phyloP scores from a whole-genome alignment of 2,888 invertebrate genomes.

The Hirtodrosophila histrioides region DNA sequence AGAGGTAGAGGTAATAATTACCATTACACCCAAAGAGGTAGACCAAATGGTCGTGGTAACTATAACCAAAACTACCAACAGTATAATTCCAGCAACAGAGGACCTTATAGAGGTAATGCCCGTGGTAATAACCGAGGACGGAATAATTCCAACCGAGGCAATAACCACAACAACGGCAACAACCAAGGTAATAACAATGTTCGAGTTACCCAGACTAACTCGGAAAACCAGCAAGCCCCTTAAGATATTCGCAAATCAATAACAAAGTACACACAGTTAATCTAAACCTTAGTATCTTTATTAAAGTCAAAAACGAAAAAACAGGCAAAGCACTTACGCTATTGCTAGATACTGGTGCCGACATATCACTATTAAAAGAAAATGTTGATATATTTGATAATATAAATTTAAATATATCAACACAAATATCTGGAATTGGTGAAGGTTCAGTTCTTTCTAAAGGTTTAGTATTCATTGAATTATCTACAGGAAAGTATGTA shows the following conservation, averaged over 20 bases:
- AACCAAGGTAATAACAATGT: constrained; percentile 10
- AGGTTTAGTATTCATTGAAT: constrained; percentile 14
- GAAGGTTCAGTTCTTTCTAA: constrained; percentile 14
- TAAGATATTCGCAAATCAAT: not conserved
- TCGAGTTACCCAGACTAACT: constrained; percentile 10
- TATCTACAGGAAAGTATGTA: constrained; percentile 3
- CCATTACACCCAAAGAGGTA: not conserved
- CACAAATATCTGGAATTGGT: constrained; percentile 12
- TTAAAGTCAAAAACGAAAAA: constrained; percentile 3
- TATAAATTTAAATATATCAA: not conserved
- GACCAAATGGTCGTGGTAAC: constrained; percentile 16
- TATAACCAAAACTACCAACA: constrained; percentile 3
- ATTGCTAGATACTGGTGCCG: constrained; percentile 8
- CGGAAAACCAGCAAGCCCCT: constrained; percentile 7
- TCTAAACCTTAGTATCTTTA: constrained; percentile 4
- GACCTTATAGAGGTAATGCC: constrained; percentile 4
- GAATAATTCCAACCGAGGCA: constrained; percentile 7
- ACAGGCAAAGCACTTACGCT: constrained; percentile 1
- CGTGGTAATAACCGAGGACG: constrained; percentile 1
- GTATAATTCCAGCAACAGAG: constrained; percentile 3
- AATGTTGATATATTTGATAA: constrained; percentile 1
- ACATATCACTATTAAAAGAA: constrained; percentile 8
- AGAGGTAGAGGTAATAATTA: constrained; percentile 12
- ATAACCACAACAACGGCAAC: not conserved
- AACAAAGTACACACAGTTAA: constrained; percentile 5